These are phyloP conservation scores for Patagioenas fasciata DNA, from an alignment of 2,113 vertebrate genomes.

Conservation along the genomic window DNA sequence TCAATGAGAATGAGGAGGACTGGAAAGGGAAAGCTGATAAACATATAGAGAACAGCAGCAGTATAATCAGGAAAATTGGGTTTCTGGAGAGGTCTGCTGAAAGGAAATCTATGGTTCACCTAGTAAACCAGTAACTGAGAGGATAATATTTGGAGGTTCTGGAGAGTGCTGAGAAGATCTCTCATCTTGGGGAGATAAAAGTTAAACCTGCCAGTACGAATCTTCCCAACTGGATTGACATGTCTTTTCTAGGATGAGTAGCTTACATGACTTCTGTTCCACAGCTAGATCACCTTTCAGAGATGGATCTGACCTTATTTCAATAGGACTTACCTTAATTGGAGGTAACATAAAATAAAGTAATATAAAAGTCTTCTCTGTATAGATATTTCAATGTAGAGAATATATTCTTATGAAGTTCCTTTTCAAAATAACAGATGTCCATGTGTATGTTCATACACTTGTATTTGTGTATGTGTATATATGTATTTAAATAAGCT, in stretches of 20 bases:
- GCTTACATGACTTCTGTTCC: not conserved
- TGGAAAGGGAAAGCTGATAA: not conserved
- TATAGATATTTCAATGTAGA: not conserved
- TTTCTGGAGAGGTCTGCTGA: not conserved
- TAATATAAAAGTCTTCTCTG: not conserved
- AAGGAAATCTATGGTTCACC: not conserved
- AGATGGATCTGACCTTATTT: not conserved
- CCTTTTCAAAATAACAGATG: not conserved
- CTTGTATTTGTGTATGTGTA: not conserved
- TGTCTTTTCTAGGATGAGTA: not conserved
- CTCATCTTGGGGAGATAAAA: not conserved
- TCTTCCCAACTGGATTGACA: not conserved
- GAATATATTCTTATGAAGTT: not conserved
- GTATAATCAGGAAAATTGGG: not conserved
- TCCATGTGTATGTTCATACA: not conserved
- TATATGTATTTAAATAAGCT: not conserved
- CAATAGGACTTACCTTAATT: not conserved
- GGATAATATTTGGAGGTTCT: not conserved
- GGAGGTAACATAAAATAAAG: not conserved
- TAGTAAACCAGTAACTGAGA: not conserved
- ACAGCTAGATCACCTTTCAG: not conserved
- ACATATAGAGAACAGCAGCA: not conserved
- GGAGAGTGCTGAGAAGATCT: not conserved
- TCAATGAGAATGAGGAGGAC: not conserved
- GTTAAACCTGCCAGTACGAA: not conserved